Conservation (phyloP, 2,797 vertebrate species). For the Peromyscus melanophrys region DNA sequence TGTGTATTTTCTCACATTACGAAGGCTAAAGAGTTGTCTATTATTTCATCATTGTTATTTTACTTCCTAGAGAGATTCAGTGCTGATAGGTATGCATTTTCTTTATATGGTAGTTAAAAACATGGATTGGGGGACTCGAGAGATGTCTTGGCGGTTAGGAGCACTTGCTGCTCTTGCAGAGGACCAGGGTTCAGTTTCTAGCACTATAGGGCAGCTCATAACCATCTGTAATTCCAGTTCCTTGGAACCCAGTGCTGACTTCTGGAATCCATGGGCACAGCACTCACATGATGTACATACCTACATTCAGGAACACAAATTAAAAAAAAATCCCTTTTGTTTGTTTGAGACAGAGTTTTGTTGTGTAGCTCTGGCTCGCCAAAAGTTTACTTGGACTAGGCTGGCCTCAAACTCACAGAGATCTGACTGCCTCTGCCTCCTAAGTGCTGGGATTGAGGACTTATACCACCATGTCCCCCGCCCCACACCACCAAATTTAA, state of each 20-base stretch:
- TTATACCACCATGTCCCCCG: background rate
- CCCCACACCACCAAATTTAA: background rate
- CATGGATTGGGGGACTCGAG: background rate
- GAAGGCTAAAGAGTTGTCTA: background rate
- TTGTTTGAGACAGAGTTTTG: background rate
- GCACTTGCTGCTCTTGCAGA: background rate
- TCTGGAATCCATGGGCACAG: background rate
- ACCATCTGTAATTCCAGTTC: background rate
- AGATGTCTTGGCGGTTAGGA: background rate
- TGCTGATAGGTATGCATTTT: background rate
- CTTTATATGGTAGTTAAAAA: background rate
- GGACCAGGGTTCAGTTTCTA: background rate
- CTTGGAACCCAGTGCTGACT: background rate
- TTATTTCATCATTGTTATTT: constrained; percentile 28
- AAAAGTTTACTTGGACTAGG: background rate
- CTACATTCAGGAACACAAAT: background rate
- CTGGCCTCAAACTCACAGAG: background rate
- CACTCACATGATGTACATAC: background rate
- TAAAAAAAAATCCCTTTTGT: background rate
- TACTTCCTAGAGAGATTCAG: constrained; percentile 15
- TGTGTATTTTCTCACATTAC: background rate
- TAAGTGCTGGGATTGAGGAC: background rate
- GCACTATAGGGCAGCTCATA: background rate
- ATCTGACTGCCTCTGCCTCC: background rate
- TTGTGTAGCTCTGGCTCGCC: background rate